These are phyloP conservation scores for Phalangium opilio DNA, from an alignment of 2,888 invertebrate genomes.

Conservation along the genomic window DNA sequence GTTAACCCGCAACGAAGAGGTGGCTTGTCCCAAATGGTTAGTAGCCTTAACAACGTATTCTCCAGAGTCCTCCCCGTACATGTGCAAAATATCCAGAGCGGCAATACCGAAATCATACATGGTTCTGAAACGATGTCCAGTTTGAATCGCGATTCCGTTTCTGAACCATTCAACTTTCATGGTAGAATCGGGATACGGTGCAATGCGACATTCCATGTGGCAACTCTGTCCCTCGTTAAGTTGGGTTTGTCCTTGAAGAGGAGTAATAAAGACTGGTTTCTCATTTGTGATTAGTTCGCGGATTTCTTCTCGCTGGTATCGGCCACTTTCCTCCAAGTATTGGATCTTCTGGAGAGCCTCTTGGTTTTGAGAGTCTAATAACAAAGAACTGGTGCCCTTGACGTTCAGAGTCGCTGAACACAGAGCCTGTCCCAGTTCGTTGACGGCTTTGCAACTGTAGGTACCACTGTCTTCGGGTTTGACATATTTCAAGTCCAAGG, in stretches of 20 bases:
- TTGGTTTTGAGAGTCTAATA: slow-evolving; percentile 80
- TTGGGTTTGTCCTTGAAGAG: slow-evolving; percentile 65
- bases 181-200: slow-evolving; percentile 83
- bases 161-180: slow-evolving; percentile 36
- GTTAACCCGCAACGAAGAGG: slow-evolving; percentile 40
- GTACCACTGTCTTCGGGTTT: slow-evolving; percentile 92
- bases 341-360: slow-evolving; percentile 83
- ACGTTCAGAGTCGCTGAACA: slow-evolving; percentile 82
- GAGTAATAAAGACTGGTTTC: slow-evolving; percentile 62
- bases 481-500: slow-evolving; percentile 85
- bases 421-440: slow-evolving; percentile 85
- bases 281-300: slow-evolving; percentile 9
- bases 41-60: slow-evolving; percentile 77
- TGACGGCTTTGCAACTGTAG: slow-evolving; percentile 84
- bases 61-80: slow-evolving; percentile 85
- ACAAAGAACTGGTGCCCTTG: slow-evolving; percentile 46
- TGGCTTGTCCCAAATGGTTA: slow-evolving; percentile 67
- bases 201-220: slow-evolving; percentile 85
- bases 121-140: slow-evolving; percentile 69
- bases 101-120: slow-evolving; percentile 95
- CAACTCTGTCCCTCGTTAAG: slow-evolving; percentile 76
- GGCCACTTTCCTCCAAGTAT: slow-evolving; percentile 65
- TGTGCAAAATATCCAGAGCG: slow-evolving; percentile 82
- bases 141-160: slow-evolving; percentile 13
- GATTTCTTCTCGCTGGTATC: slow-evolving; percentile 25